Evolutionary conservation across 2,888 invertebrate genomes (phyloP).

Genomic region (Leptopilina myrica): DNA sequence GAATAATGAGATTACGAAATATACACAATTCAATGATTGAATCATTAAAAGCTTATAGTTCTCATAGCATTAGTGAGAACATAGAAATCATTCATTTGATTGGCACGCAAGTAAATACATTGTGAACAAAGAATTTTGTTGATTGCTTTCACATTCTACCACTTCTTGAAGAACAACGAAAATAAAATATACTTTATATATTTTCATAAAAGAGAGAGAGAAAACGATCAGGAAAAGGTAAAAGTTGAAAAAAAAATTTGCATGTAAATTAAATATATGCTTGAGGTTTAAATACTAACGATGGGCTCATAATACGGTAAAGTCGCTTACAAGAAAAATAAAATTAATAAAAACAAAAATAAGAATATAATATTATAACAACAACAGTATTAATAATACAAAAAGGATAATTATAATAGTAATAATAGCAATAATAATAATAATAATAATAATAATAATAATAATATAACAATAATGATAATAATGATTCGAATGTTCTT

Average conservation of each 20-base stretch:
- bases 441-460: too few relatives aligned
- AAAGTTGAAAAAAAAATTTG: slow-evolving; percentile 13
- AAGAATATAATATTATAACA: too few relatives aligned
- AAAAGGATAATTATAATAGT: too few relatives aligned
- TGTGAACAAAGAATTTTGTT: slow-evolving; percentile 4
- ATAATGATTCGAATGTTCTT: too few relatives aligned
- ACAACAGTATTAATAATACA: too few relatives aligned
- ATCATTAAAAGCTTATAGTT: background rate
- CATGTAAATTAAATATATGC: slow-evolving; percentile 14
- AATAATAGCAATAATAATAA: too few relatives aligned
- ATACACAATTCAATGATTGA: slow-evolving; percentile 1
- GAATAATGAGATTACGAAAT: background rate
- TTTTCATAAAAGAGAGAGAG: background rate
- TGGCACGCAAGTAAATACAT: background rate
- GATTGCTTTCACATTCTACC: slow-evolving; percentile 7
- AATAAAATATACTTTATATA: background rate
- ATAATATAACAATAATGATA: too few relatives aligned
- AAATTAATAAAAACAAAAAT: background rate
- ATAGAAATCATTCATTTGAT: slow-evolving; percentile 10
- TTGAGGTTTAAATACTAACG: slow-evolving; percentile 4
- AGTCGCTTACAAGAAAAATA: slow-evolving; percentile 8
- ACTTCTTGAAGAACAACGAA: slow-evolving; percentile 8
- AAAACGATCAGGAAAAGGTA: slow-evolving; percentile 11
- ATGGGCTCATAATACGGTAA: slow-evolving; percentile 24
- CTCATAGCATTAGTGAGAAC: background rate